These are phyloP conservation scores for Lampris incognitus DNA, from an alignment of 2,113 vertebrate species.

Conservation along the genomic window DNA sequence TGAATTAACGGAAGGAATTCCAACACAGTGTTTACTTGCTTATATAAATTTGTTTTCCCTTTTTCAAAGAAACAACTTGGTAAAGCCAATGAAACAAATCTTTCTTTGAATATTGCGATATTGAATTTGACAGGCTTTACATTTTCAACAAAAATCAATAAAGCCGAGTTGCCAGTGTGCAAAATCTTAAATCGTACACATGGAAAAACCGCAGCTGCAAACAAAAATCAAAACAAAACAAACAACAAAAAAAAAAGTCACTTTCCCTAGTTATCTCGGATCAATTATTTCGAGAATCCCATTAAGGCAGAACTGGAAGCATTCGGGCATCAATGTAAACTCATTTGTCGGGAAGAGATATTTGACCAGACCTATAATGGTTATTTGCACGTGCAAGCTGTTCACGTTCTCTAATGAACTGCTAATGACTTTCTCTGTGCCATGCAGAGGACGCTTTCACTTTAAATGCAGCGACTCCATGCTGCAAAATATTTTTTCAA, in stretches of 20 bases:
- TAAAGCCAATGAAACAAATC: conserved; percentile 44
- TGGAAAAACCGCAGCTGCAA: neutral
- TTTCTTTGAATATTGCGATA: no score
- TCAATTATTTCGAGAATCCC: conserved; percentile 4
- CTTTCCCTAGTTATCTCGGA: neutral
- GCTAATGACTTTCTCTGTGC: conserved; percentile 8
- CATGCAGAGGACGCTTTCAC: conserved; percentile 36
- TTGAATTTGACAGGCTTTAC: no score
- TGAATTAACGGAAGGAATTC: neutral
- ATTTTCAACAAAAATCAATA: neutral
- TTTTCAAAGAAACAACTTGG: neutral
- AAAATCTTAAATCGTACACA: conserved; percentile 1
- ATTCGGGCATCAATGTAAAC: conserved; percentile 67
- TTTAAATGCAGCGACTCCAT: conserved; percentile 24
- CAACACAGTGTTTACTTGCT: neutral
- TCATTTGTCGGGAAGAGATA: conserved; percentile 41
- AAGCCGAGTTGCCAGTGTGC: conserved; percentile 20
- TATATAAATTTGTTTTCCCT: neutral
- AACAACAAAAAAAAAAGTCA: no score
- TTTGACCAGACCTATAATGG: conserved; percentile 37
- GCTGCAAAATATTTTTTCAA: conserved; percentile 17
- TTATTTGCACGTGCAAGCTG: conserved; percentile 46
- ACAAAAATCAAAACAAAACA: no score
- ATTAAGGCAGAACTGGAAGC: conserved; percentile 7
- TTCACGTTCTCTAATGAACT: conserved; percentile 22